These are phyloP conservation scores for Amazona guildingii DNA, from an alignment of 2,113 vertebrate genomes.

Conservation along the genomic window DNA sequence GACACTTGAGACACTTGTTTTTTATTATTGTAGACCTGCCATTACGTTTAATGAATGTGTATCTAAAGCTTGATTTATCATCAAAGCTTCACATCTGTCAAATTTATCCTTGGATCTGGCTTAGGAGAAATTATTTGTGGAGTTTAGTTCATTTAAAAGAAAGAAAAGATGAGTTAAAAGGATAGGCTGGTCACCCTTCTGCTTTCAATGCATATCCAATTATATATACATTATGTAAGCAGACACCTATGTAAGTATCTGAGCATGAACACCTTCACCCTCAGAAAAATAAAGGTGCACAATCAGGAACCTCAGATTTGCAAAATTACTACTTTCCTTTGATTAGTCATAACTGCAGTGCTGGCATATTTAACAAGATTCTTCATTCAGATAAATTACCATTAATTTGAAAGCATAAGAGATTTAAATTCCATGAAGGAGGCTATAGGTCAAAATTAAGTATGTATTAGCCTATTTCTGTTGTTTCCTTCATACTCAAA, in stretches of 20 bases:
- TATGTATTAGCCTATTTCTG: conserved; percentile 54
- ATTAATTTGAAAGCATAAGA: conserved; percentile 59
- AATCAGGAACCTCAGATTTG: neutral
- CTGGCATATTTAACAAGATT: neutral
- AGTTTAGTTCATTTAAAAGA: neutral
- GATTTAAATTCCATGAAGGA: conserved; percentile 38
- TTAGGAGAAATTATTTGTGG: neutral
- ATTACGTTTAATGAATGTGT: neutral
- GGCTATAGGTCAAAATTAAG: conserved; percentile 57
- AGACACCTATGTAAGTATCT: neutral
- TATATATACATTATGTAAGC: neutral
- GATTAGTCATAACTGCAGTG: neutral
- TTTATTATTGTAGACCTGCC: neutral
- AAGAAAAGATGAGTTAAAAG: neutral
- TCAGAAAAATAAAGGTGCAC: neutral
- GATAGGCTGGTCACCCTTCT: neutral
- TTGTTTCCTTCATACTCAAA: conserved; percentile 30
- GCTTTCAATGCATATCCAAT: neutral
- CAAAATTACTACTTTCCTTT: conserved; percentile 7
- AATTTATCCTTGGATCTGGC: neutral
- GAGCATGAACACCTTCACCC: neutral
- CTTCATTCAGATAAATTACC: conserved; percentile 51
- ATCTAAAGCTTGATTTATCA: conserved; percentile 6
- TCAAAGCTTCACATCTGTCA: neutral
- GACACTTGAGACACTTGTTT: neutral